Evolutionary conservation across 1,140 invertebrate species (phyloP), one percentile per base, ranked within the genome.

Genomic region (Brachionus koreanus): DNA sequence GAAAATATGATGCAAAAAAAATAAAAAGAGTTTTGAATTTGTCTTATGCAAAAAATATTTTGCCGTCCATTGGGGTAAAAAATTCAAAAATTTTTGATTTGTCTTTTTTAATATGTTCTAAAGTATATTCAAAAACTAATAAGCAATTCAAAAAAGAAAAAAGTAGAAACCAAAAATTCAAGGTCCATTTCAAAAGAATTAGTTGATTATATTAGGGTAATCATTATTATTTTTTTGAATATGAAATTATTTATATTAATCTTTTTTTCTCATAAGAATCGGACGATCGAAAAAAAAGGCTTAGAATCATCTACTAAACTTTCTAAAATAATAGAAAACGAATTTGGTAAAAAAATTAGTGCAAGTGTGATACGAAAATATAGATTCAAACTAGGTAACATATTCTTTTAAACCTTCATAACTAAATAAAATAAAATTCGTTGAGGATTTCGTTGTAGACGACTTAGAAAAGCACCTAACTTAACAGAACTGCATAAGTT

Each of bases 361-460:
- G n/a, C n/a, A n/a, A n/a, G n/a, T n/a, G n/a, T n/a, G n/a, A 61
- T 61, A 23, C n/a, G 52, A 61, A 61, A 61, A 61, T 61, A 61
- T 61, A 61, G 52, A 61, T 23, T 61, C 3, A 61, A 61, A 61
- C 52, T 23, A 23, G 52, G 52, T 23, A 61, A 61, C 42, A 43
- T 43, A 43, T 43, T 43, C 42, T 43, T 43, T 43, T 43, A 43
- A 43, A 43, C 42, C 42, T 43, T 43, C 42, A 43, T 43, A 3
- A 61, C 52, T 61, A 23, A 61, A 25, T 23, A 61, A 61, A 61
- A 61, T 23, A 61, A 61, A 61, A 23, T 61, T 61, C 52, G 23
- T 25, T 25, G 23, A 25, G 52, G 16, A 23, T 61, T 61, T 61
- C 52, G 52, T 25, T 61, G 52, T 3, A 16, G 52, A 61, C n/a